Evolutionary conservation across 1,140 invertebrate species (phyloP).

Genomic region (Goniozus legneri): DNA sequence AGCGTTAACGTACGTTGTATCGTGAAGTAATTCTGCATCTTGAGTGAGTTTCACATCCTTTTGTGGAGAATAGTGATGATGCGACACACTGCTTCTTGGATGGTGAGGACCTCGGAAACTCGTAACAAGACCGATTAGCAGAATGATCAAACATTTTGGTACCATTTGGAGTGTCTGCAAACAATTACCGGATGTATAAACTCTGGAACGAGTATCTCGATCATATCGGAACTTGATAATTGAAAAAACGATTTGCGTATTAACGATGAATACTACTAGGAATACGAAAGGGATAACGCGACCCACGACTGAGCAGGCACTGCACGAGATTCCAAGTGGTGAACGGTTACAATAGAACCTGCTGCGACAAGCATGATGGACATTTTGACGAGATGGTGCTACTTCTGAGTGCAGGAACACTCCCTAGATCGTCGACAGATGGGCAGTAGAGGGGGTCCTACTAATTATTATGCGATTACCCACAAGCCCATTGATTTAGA

Average conservation of each 20-base stretch:
- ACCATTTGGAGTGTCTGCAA: background rate
- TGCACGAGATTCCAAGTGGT: constrained; percentile 23
- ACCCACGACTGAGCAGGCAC: background rate
- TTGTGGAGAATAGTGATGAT: constrained; percentile 55
- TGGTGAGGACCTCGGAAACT: constrained; percentile 69
- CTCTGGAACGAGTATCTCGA: background rate
- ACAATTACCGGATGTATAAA: background rate
- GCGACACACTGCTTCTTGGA: constrained; percentile 59
- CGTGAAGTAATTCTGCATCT: constrained; percentile 65
- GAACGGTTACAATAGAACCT: constrained; percentile 46
- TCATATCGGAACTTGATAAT: background rate
- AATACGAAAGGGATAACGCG: background rate
- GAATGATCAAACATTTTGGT: background rate
- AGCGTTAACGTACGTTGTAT: constrained; percentile 58
- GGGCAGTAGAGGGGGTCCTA: constrained; percentile 44
- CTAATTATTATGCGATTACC: constrained; percentile 57
- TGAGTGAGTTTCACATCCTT: constrained; percentile 60
- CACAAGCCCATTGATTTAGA: constrained; percentile 56
- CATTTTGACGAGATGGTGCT: constrained; percentile 29
- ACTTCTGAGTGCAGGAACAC: constrained; percentile 33
- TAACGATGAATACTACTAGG: too few relatives aligned
- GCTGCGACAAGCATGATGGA: constrained; percentile 39
- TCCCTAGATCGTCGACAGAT: constrained; percentile 46
- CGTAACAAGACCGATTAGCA: constrained; percentile 8
- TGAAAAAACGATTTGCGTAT: background rate